Conservation (phyloP, 2,888 invertebrate species). For the Noctua fimbriata region DNA sequence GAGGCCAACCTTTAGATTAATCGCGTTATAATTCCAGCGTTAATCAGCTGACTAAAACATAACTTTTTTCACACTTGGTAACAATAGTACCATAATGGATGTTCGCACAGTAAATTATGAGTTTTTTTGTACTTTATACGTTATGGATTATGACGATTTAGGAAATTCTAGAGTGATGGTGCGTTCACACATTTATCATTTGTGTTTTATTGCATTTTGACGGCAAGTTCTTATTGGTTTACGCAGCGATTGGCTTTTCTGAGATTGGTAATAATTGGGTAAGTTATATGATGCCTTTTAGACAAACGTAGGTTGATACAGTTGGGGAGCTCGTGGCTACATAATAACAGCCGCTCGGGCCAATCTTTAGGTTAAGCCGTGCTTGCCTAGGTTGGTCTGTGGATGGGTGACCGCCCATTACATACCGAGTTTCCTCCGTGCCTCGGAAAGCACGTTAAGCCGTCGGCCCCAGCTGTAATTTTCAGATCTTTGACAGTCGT, state of each 20-base stretch:
- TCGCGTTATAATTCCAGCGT: constrained; percentile 40
- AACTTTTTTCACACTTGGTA: constrained; percentile 25
- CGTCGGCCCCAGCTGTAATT: too few relatives aligned
- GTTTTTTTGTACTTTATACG: constrained; percentile 36
- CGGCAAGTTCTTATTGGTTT: neutral
- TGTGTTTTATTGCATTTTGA: constrained; percentile 12
- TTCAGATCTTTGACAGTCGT: too few relatives aligned
- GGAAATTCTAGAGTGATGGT: constrained; percentile 5
- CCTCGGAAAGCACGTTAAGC: too few relatives aligned
- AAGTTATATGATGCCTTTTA: neutral
- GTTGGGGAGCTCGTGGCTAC: too few relatives aligned
- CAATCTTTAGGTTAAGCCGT: too few relatives aligned
- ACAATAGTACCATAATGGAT: constrained; percentile 37
- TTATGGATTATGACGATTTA: constrained; percentile 27
- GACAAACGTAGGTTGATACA: too few relatives aligned
- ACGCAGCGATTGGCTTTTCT: neutral
- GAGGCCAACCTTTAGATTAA: constrained; percentile 19
- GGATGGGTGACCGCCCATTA: too few relatives aligned
- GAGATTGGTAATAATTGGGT: neutral
- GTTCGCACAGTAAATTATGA: constrained; percentile 57
- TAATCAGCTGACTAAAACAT: constrained; percentile 25
- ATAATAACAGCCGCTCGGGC: too few relatives aligned
- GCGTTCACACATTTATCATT: constrained; percentile 22
- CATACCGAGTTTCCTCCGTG: too few relatives aligned
- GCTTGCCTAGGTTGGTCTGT: too few relatives aligned